These are phyloP conservation scores for Pandemis cinnamomeana DNA, from an alignment of 2,888 invertebrate species.

Conservation along the genomic window DNA sequence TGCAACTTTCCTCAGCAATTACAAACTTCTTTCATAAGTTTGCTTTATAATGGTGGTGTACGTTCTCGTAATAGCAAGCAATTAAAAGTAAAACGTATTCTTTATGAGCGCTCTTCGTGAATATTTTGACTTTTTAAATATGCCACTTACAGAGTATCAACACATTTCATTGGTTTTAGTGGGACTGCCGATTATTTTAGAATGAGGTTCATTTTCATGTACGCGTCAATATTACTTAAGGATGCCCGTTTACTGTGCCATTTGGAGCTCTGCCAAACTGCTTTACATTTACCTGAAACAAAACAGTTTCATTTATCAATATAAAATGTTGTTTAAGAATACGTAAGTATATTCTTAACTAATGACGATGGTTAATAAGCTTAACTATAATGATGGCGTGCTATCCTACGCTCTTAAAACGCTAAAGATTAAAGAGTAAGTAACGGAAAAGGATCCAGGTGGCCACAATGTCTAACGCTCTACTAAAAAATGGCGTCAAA, in stretches of 20 bases:
- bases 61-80: conserved; percentile 19
- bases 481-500: no score
- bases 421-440: no score
- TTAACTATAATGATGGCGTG: no score
- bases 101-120: conserved; percentile 9
- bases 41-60: conserved; percentile 26
- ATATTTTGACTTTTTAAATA: conserved; percentile 9
- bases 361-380: background rate
- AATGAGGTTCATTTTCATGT: conserved; percentile 27
- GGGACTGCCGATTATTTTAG: conserved; percentile 30
- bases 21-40: conserved; percentile 30
- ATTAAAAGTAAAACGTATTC: conserved; percentile 29
- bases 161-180: conserved; percentile 19
- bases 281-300: conserved; percentile 37
- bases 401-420: no score
- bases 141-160: background rate
- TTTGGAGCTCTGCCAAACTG: conserved; percentile 46
- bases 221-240: conserved; percentile 36
- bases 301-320: conserved; percentile 30
- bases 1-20: conserved; percentile 25
- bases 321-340: background rate
- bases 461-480: no score
- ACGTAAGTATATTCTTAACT: background rate
- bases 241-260: conserved; percentile 43
- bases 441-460: no score